Base-by-base conservation (phyloP, 1,140 invertebrate genomes). In the Musca domestica region DNA sequence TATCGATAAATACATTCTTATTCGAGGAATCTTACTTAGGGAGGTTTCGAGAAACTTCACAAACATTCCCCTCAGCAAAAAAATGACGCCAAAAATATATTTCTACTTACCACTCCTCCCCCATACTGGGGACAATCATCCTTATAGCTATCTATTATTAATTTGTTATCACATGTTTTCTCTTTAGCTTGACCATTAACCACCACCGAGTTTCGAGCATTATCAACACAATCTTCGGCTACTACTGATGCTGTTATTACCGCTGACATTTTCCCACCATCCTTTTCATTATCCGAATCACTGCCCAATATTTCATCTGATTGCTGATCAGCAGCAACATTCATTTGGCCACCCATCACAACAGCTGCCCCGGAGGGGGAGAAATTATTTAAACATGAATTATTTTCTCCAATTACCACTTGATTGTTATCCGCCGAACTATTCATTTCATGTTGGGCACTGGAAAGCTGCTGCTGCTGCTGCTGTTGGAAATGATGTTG, bases 401-500 rank as follows among this genome's bases (percentile, higher is more conserved):
- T 61, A 61, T 20, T 61, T 10, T 61, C 27, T 1, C 17, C 56
- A 41, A 41, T 41, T 7, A 41, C 2, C 2, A 10, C 12, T 41
- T 41, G 34, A 41, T 41, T 41, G 10, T 41, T 41, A 5, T 41
- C 34, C 34, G 10, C 34, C 34, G 10, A 41, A 9, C 2, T 9
- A 12, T 41, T 41, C 5, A 41, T 27, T 22, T 27, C 52, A 22
- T 56, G 15, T 6, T 10, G 4, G 15, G 25, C 15, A 41, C 34
- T 41, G 6, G 34, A 41, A 41, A 2, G 34, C 9, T 30, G 27
- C 9, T 30, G 27, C 9, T 30, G 27, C 9, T 65, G 25, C n/a
- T 46, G 20, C 19, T 56, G 41, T 48, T 61, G 34, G 27, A 68
- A 80, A 52, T 74, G 74, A 67, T 82, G 80, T 68, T 80, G 76